Evolutionary conservation across 2,113 vertebrate species (phyloP).

Genomic region (Passer domesticus): DNA sequence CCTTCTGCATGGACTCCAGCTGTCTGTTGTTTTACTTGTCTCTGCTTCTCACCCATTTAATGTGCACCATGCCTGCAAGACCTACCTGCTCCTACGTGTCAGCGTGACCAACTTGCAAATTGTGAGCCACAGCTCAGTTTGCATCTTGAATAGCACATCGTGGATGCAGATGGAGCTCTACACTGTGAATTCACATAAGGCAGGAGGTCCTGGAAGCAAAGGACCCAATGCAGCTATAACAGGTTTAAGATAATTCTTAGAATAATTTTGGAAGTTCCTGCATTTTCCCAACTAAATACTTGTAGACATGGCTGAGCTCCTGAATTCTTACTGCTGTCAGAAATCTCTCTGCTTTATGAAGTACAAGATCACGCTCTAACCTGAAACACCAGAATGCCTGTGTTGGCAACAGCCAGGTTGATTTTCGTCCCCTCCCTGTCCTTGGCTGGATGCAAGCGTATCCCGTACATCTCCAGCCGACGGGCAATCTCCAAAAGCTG

Average conservation of each 20-base stretch:
- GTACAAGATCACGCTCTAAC: conserved; percentile 63
- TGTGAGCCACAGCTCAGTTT: background rate
- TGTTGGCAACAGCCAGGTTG: conserved; percentile 91
- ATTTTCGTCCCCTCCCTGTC: conserved; percentile 94
- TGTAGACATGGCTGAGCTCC: background rate
- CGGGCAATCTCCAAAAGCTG: conserved; percentile 94
- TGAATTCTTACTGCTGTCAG: background rate
- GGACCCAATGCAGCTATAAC: background rate
- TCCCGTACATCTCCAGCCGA: conserved; percentile 93
- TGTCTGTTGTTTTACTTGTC: background rate
- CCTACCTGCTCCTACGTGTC: background rate
- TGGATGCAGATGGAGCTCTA: background rate
- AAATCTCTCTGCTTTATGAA: background rate
- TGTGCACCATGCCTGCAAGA: background rate
- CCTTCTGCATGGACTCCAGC: background rate
- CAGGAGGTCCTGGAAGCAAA: background rate
- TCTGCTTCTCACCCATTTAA: background rate
- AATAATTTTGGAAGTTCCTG: background rate
- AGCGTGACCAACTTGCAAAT: background rate
- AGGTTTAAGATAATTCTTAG: background rate
- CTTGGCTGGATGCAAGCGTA: conserved; percentile 92
- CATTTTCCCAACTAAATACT: background rate
- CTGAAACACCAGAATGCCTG: conserved; percentile 96
- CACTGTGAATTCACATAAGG: background rate
- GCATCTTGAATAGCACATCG: background rate